phyloP scores from a whole-genome alignment of 2,888 invertebrate genomes.

The Drosophila affinis region DNA sequence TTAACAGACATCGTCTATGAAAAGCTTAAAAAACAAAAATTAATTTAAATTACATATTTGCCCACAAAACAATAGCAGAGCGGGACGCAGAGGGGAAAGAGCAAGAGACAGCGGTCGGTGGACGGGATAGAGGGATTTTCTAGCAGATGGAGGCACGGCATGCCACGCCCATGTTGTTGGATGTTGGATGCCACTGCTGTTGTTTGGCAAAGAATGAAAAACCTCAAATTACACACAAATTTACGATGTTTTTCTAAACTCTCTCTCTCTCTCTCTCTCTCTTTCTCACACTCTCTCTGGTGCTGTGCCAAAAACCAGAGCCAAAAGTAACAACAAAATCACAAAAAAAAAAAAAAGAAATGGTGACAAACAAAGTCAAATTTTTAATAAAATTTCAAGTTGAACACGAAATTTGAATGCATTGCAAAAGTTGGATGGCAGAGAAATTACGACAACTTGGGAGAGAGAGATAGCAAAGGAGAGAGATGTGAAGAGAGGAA shows the following conservation, averaged over 20 bases:
- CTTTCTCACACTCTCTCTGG: not conserved
- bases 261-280: not conserved
- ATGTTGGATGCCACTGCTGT: slow-evolving; percentile 34
- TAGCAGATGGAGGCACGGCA: slow-evolving; percentile 8
- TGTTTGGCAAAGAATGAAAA: slow-evolving; percentile 53
- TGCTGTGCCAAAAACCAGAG: slow-evolving; percentile 56
- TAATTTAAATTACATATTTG: slow-evolving; percentile 78
- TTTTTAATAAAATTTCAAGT: slow-evolving; percentile 33
- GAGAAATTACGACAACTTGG: too few species aligned
- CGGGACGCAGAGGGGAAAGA: slow-evolving; percentile 21
- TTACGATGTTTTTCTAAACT: slow-evolving; percentile 68
- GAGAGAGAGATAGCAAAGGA: not conserved
- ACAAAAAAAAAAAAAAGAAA: slow-evolving; percentile 20
- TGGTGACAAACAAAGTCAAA: slow-evolving; percentile 5
- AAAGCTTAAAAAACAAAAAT: slow-evolving; percentile 76
- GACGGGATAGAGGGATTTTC: slow-evolving; percentile 10
- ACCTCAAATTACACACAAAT: slow-evolving; percentile 76
- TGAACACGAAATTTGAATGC: slow-evolving; percentile 35
- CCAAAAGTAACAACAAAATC: slow-evolving; percentile 24
- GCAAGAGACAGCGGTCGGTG: too few species aligned
- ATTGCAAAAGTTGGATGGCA: slow-evolving; percentile 15
- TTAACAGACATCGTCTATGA: slow-evolving; percentile 73
- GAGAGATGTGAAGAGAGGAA: not conserved
- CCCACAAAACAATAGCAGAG: slow-evolving; percentile 63
- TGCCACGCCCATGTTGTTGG: slow-evolving; percentile 33